These are phyloP conservation scores for Drosophila falleni DNA, from an alignment of 2,888 invertebrate genomes.

Conservation along the genomic window DNA sequence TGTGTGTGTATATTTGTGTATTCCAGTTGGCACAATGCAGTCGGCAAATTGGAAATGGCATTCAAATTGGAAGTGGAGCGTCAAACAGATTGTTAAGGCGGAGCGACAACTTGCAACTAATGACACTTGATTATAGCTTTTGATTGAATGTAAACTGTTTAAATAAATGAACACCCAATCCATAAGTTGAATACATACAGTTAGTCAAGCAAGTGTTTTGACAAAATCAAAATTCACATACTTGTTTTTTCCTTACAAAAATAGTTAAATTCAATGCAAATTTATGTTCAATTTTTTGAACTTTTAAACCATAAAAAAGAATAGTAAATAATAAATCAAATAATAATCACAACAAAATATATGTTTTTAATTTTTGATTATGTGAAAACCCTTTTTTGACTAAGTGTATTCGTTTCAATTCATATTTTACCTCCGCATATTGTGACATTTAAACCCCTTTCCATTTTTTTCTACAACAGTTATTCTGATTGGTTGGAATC, in stretches of 20 bases:
- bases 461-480: slow-evolving; percentile 17
- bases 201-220: too few species aligned
- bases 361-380: too few species aligned
- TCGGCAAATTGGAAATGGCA: slow-evolving; percentile 22
- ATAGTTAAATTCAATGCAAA: too few species aligned
- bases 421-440: slow-evolving; percentile 7
- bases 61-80: slow-evolving; percentile 22
- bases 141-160: slow-evolving; percentile 15
- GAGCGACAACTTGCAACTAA: slow-evolving; percentile 52
- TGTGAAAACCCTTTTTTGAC: too few species aligned
- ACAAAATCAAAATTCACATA: too few species aligned
- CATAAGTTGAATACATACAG: neutral
- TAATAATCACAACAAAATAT: too few species aligned
- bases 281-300: too few species aligned
- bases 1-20: neutral
- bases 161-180: slow-evolving; percentile 4
- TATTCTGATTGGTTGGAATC: neutral
- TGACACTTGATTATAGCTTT: slow-evolving; percentile 41
- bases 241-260: too few species aligned
- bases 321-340: too few species aligned
- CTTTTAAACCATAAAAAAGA: too few species aligned
- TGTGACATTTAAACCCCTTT: slow-evolving; percentile 16
- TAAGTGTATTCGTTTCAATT: slow-evolving; percentile 1
- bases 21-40: slow-evolving; percentile 19
- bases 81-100: slow-evolving; percentile 45